Base-by-base conservation (phyloP, 2,888 invertebrate species). In the Scelioninae gen. 2 region DNA sequence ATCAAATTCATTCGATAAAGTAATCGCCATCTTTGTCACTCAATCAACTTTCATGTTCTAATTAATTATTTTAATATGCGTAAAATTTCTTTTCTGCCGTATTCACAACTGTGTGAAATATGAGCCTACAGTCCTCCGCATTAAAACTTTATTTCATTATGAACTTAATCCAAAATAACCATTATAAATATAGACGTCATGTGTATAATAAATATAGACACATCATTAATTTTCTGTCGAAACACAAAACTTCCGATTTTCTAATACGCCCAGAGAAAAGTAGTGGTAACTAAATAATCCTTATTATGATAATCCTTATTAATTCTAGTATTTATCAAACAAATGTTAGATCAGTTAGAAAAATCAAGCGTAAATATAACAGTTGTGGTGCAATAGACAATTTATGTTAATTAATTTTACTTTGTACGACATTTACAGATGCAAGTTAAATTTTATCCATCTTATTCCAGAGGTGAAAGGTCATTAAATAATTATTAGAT, bases 171-270 rank as follows among this genome's bases (percentile, higher is more conserved):
- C 9, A 50, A 61, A 61, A 61, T 61, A 41, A 25, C 39, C n/a
- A 39, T n/a, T 45, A 64, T 22, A 45, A 53, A 45, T 64, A 53
- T 53, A 64, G 35, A 41, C 5, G 45, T 22, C 35, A 35, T 31
- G 46, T 16, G 19, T 45, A 35, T 28, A 13, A 41, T 53, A 46
- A 53, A 63, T 48, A 52, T 43, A 41, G 19, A 43, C 13, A 19
- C 33, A 33, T 61, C 35, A 46, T 60, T 35, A 22, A 60, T 48
- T 2, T 45, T 33, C 16, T 10, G 13, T 15, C 25, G 2, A 4
- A 13, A 31, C 7, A 2, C 18, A 16, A 37, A 37, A 60, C 22
- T 60, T 48, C 25, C 22, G 39, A 48, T 48, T 60, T 48, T 48
- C 28, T 25, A 39, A 53, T 45, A 45, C 22, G 6, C 39, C 15